Evolutionary conservation across 2,888 invertebrate species (phyloP).

Genomic region (Drosophila infuscata): DNA sequence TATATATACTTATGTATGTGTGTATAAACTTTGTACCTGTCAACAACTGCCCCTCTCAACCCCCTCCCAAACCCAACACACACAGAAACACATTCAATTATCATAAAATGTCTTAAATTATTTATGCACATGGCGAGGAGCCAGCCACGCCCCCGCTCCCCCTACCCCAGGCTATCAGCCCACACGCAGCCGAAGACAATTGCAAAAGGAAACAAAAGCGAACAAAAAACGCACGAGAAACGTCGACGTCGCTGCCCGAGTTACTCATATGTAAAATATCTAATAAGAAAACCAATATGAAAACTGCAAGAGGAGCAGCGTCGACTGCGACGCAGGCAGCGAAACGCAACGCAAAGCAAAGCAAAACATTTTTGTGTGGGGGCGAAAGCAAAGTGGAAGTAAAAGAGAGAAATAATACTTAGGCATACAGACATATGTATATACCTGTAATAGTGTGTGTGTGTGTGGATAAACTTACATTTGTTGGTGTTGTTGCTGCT

Average conservation of each 20-base stretch:
- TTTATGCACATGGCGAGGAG: slow-evolving; percentile 55
- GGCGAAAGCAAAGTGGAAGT: slow-evolving; percentile 72
- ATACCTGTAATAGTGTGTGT: slow-evolving; percentile 15
- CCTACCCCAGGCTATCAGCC: slow-evolving; percentile 23
- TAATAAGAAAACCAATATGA: slow-evolving; percentile 67
- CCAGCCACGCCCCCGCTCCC: slow-evolving; percentile 43
- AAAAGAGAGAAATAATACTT: slow-evolving; percentile 46
- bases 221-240: slow-evolving; percentile 27
- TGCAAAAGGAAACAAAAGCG: slow-evolving; percentile 32
- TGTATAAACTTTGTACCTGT: slow-evolving; percentile 47
- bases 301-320: slow-evolving; percentile 58
- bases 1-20: neutral
- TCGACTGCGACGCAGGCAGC: slow-evolving; percentile 35
- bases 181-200: slow-evolving; percentile 44
- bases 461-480: slow-evolving; percentile 64
- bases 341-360: slow-evolving; percentile 40
- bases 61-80: neutral
- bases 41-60: neutral
- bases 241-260: slow-evolving; percentile 37
- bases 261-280: slow-evolving; percentile 64
- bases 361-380: slow-evolving; percentile 53
- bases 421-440: slow-evolving; percentile 22
- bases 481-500: slow-evolving; percentile 73
- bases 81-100: slow-evolving; percentile 20
- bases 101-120: slow-evolving; percentile 44